These are phyloP conservation scores for Netelia virgata DNA, from an alignment of 2,888 invertebrate species.

Conservation along the genomic window DNA sequence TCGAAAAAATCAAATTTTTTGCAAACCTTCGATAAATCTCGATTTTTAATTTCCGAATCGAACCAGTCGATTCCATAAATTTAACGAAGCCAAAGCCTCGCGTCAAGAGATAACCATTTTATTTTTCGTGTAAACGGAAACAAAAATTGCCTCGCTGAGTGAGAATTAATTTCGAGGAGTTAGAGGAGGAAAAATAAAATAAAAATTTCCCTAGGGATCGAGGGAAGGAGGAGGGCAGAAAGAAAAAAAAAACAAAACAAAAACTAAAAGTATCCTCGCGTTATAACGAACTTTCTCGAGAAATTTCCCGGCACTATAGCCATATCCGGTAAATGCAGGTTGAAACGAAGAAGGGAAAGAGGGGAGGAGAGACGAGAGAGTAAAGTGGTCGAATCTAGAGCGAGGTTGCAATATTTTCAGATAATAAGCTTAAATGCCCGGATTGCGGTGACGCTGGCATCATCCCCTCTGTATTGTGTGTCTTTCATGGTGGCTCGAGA, in stretches of 20 bases:
- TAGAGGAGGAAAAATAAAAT: neutral
- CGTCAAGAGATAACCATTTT: neutral
- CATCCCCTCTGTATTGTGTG: neutral
- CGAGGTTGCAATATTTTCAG: slow-evolving; percentile 59
- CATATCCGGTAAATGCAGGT: neutral
- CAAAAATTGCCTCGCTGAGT: neutral
- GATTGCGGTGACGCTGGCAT: slow-evolving; percentile 16
- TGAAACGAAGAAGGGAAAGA: neutral
- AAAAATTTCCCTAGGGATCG: neutral
- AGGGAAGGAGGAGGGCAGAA: neutral
- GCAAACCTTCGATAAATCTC: neutral
- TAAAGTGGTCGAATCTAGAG: slow-evolving; percentile 37
- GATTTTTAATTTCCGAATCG: too few species aligned
- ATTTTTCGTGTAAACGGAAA: neutral
- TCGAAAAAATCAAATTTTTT: too few species aligned
- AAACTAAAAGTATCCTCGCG: neutral
- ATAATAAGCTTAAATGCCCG: slow-evolving; percentile 56
- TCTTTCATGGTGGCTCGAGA: neutral
- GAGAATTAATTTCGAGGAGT: neutral
- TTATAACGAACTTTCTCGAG: neutral
- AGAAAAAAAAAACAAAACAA: too few species aligned
- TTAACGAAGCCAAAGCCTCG: neutral
- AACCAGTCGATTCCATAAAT: too few species aligned
- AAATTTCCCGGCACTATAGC: neutral
- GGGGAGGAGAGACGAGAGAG: neutral